Evolutionary conservation across 2,888 invertebrate genomes (phyloP).

Genomic region (Melangyna quadrimaculata): DNA sequence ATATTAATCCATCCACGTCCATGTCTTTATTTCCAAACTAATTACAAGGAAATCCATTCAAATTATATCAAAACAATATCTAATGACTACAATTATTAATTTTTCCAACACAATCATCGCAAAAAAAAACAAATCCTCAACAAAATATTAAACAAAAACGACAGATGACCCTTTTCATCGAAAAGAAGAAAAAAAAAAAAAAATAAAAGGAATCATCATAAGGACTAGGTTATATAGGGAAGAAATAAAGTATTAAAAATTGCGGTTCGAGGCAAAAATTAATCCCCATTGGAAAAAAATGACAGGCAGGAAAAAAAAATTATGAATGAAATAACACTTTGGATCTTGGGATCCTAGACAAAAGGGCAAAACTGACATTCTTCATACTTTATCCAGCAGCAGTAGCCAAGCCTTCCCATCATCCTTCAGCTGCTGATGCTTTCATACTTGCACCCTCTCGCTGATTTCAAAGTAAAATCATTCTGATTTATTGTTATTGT

Average conservation of each 20-base stretch:
- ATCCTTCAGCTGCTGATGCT: background rate
- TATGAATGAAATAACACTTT: conserved; percentile 25
- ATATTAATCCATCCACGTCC: background rate
- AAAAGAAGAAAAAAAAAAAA: background rate
- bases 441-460: conserved; percentile 1
- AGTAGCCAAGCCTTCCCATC: background rate
- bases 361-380: conserved; percentile 31
- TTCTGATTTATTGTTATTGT: conserved; percentile 79
- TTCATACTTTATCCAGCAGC: background rate
- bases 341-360: conserved; percentile 43
- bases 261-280: conserved; percentile 53
- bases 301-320: background rate
- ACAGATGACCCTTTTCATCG: conserved; percentile 41
- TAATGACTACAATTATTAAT: conserved; percentile 16
- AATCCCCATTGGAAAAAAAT: conserved; percentile 45
- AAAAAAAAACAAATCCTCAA: conserved; percentile 1
- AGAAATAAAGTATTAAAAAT: conserved; percentile 51
- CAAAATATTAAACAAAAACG: conserved; percentile 16
- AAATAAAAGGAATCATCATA: conserved; percentile 1
- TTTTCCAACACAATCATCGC: background rate
- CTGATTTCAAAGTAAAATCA: conserved; percentile 63
- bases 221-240: background rate
- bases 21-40: conserved; percentile 13
- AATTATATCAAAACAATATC: conserved; percentile 7
- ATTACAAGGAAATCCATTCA: conserved; percentile 11